phyloP scores from a whole-genome alignment of 2,113 vertebrate genomes.

The Spea bombifrons region DNA sequence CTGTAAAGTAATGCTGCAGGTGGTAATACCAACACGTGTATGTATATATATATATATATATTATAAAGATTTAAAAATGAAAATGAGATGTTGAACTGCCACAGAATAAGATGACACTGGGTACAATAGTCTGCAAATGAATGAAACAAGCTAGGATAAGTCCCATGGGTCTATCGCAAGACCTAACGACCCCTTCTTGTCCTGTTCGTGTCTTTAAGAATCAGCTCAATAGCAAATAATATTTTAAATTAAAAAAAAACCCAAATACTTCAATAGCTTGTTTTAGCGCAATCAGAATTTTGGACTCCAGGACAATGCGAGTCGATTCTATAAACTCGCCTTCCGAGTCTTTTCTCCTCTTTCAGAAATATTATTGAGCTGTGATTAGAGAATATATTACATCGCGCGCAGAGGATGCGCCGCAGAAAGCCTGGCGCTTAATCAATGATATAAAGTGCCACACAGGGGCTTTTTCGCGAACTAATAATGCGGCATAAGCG shows the following conservation, averaged over 20 bases:
- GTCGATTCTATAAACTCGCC: constrained; percentile 10
- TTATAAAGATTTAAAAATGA: too few relatives aligned
- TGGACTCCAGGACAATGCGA: not conserved
- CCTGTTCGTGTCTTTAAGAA: not conserved
- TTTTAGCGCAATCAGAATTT: not conserved
- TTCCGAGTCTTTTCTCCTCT: not conserved
- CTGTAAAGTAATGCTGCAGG: too few relatives aligned
- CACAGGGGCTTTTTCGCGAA: constrained; percentile 27
- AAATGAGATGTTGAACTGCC: too few relatives aligned
- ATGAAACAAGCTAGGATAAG: constrained; percentile 5
- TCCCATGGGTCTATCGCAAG: not conserved
- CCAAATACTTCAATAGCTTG: not conserved
- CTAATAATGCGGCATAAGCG: constrained; percentile 36
- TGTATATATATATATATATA: too few relatives aligned
- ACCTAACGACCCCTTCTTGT: not conserved
- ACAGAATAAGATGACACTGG: too few relatives aligned
- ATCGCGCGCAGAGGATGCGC: not conserved
- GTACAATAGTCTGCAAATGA: not conserved
- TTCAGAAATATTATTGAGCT: not conserved
- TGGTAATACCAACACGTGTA: too few relatives aligned
- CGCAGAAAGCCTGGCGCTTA: not conserved
- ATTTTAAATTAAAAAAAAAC: not conserved
- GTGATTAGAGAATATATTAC: not conserved
- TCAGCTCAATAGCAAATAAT: not conserved
- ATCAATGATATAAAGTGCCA: constrained; percentile 36